Conservation (phyloP, 2,888 invertebrate species). For the Oxycera nigricornis region DNA sequence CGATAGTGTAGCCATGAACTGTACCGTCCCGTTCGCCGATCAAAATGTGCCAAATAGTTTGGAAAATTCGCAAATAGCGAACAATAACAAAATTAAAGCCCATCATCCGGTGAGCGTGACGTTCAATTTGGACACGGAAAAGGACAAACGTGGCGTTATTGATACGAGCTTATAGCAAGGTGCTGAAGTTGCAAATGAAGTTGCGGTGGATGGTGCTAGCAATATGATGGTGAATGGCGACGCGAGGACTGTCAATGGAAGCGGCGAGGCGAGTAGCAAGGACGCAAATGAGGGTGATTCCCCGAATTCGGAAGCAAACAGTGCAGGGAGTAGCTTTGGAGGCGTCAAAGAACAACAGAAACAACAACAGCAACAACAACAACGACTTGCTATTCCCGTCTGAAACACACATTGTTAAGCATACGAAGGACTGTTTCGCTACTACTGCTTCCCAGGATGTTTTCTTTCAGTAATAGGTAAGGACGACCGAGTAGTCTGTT, state of each 20-base stretch:
- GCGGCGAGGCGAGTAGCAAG: conserved; percentile 18
- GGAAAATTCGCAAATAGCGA: conserved; percentile 54
- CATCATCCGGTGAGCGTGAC: conserved; percentile 43
- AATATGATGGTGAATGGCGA: conserved; percentile 40
- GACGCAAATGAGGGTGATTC: conserved; percentile 38
- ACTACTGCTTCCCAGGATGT: no score
- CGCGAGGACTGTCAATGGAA: conserved; percentile 45
- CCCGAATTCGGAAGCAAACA: not conserved
- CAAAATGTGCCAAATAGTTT: conserved; percentile 61
- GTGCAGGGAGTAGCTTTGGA: conserved; percentile 23
- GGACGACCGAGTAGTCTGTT: not conserved
- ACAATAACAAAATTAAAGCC: conserved; percentile 60
- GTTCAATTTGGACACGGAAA: conserved; percentile 30
- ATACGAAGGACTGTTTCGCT: no score
- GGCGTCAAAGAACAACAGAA: conserved; percentile 37
- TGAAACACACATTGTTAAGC: conserved; percentile 45
- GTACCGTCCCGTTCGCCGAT: conserved; percentile 60
- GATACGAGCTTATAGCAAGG: conserved; percentile 60
- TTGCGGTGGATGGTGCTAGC: not conserved
- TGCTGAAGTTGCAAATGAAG: conserved; percentile 46
- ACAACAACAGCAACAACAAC: conserved; percentile 48
- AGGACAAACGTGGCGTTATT: conserved; percentile 41
- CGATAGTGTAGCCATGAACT: conserved; percentile 51
- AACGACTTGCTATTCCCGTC: conserved; percentile 58
- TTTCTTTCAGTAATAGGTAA: not conserved